A percentile compares a stretch with the other conserved stretches of the same genome.
These are phyloP conservation scores for Plectrocnemia conspersa DNA, from an alignment of 1,140 invertebrate species.

Conservation along the genomic window DNA sequence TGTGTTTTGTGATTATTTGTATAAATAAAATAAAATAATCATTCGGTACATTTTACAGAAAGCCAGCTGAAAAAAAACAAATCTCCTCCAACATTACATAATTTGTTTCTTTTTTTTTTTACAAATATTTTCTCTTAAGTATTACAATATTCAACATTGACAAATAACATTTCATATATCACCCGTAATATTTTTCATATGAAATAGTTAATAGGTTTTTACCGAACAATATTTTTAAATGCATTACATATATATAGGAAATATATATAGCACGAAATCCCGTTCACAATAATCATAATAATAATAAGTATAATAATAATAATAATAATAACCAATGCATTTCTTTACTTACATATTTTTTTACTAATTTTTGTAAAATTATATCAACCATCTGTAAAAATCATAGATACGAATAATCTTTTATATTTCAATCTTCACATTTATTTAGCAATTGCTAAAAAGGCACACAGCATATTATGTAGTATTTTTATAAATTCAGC, in stretches of 20 bases:
- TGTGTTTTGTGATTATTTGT: neutral
- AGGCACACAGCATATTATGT: constrained; percentile 35
- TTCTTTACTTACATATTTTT: constrained; percentile 15
- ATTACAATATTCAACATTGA: constrained; percentile 36
- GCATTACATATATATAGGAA: constrained; percentile 25
- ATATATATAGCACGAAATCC: constrained; percentile 26
- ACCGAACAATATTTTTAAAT: constrained; percentile 20
- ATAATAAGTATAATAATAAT: too few relatives aligned
- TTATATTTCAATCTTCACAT: constrained; percentile 31
- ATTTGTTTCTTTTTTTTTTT: constrained; percentile 30
- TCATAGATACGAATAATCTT: constrained; percentile 28
- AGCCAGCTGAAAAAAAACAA: constrained; percentile 24
- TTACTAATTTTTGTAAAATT: constrained; percentile 26
- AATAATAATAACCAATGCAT: constrained; percentile 24
- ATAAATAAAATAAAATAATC: too few relatives aligned
- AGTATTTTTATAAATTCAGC: constrained; percentile 32
- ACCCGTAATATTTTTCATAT: constrained; percentile 36
- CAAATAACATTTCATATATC: constrained; percentile 37
- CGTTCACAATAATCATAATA: constrained; percentile 12
- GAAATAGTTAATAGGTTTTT: constrained; percentile 34
- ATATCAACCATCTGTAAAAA: constrained; percentile 28
- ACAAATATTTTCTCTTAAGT: constrained; percentile 31
- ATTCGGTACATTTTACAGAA: too few relatives aligned
- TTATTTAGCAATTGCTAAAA: constrained; percentile 36
- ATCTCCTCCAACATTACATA: constrained; percentile 34